Evolutionary conservation across 1,140 invertebrate species (phyloP).

Genomic region (Pseudomyrmex pallidus): DNA sequence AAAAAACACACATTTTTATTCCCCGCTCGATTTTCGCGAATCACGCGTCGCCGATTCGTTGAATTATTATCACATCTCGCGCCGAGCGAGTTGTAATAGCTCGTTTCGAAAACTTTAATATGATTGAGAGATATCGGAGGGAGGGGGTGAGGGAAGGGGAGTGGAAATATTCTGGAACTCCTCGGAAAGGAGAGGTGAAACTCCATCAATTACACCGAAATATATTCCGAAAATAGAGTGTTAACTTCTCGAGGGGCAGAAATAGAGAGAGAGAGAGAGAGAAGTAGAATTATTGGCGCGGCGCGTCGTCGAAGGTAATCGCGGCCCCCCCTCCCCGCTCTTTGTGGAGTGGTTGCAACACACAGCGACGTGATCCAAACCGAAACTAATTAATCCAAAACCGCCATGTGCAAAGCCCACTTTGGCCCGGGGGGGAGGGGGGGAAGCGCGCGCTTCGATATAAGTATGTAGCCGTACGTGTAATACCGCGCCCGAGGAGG

Average conservation of each 20-base stretch:
- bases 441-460: slow-evolving; percentile 23
- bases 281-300: background rate
- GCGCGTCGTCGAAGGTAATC: slow-evolving; percentile 5
- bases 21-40: background rate
- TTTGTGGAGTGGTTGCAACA: background rate
- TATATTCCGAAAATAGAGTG: background rate
- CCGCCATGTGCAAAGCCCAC: slow-evolving; percentile 52
- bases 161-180: background rate
- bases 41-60: background rate
- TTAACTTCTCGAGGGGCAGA: background rate
- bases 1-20: background rate
- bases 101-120: slow-evolving; percentile 2
- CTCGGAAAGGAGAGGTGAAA: background rate
- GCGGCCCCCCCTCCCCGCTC: background rate
- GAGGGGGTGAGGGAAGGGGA: too few species aligned
- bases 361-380: slow-evolving; percentile 37
- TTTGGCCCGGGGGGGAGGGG: too few species aligned
- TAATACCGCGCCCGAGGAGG: slow-evolving; percentile 17
- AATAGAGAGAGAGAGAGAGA: background rate
- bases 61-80: too few species aligned
- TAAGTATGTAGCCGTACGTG: slow-evolving; percentile 24
- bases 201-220: background rate
- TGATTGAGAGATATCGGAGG: background rate
- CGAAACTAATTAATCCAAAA: slow-evolving; percentile 58
- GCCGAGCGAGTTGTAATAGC: background rate